phyloP scores from a whole-genome alignment of 2,797 vertebrate genomes.

The Huso huso region DNA sequence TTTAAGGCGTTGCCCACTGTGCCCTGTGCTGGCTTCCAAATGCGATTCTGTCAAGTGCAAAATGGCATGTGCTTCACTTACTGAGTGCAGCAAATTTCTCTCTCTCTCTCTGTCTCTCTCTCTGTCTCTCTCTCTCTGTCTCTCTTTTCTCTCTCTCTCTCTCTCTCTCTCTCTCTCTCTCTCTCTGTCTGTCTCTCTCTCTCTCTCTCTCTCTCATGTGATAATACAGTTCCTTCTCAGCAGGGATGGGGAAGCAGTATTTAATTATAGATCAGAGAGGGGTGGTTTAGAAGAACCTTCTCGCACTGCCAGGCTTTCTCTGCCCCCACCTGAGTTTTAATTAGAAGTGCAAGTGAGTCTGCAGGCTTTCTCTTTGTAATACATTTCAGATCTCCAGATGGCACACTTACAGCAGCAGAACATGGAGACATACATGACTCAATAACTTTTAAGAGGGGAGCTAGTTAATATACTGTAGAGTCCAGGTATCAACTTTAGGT shows the following conservation, averaged over 20 bases:
- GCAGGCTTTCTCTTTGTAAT: too few relatives aligned
- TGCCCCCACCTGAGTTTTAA: slow-evolving; percentile 8
- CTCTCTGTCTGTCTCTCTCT: background rate
- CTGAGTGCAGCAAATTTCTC: background rate
- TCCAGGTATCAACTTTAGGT: too few relatives aligned
- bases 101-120: background rate
- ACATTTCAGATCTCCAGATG: too few relatives aligned
- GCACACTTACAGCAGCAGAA: too few relatives aligned
- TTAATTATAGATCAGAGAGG: slow-evolving; percentile 29
- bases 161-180: background rate
- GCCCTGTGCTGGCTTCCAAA: background rate
- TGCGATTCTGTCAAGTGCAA: background rate
- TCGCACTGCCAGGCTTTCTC: background rate
- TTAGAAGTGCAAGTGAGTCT: background rate
- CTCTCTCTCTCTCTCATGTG: slow-evolving; percentile 7
- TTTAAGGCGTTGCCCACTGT: background rate
- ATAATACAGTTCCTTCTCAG: slow-evolving; percentile 15
- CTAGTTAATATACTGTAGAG: too few relatives aligned
- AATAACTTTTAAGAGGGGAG: too few relatives aligned
- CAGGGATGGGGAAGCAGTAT: slow-evolving; percentile 16
- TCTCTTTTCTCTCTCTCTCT: background rate
- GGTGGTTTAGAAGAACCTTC: slow-evolving; percentile 3
- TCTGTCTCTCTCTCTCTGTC: background rate
- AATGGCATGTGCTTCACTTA: background rate
- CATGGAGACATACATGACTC: too few relatives aligned